Evolutionary conservation across 2,113 vertebrate species (phyloP).

Genomic region (Ptilonorhynchus violaceus): DNA sequence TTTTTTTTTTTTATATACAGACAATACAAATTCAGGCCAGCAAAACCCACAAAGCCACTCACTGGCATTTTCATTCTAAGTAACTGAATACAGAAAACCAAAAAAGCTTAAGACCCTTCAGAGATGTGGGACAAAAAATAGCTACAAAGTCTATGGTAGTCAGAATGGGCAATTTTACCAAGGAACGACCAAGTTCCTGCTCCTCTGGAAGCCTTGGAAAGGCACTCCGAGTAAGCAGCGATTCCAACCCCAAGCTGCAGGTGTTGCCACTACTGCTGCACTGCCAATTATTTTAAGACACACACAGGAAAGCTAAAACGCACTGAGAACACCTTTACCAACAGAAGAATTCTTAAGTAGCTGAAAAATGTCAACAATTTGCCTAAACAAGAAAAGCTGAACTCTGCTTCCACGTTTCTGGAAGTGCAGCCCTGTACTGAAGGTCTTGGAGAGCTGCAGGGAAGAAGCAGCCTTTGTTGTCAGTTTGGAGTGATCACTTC

Average conservation of each 20-base stretch:
- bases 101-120: neutral
- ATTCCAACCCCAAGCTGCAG: neutral
- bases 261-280: constrained; percentile 41
- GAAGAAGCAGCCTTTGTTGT: neutral
- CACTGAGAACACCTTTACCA: constrained; percentile 28
- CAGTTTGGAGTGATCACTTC: neutral
- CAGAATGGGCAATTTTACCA: neutral
- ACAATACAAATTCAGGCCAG: neutral
- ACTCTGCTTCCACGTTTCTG: neutral
- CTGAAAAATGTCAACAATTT: neutral
- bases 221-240: no score
- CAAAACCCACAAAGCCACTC: neutral
- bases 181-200: neutral
- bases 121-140: neutral
- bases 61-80: neutral
- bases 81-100: neutral
- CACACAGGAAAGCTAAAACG: neutral
- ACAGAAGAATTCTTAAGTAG: neutral
- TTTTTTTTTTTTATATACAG: neutral
- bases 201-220: neutral
- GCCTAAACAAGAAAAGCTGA: neutral
- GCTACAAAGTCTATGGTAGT: neutral
- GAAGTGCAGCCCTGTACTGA: constrained; percentile 1
- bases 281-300: neutral
- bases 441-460: neutral